phyloP scores from a whole-genome alignment of 1,140 invertebrate species.

The Musca domestica region DNA sequence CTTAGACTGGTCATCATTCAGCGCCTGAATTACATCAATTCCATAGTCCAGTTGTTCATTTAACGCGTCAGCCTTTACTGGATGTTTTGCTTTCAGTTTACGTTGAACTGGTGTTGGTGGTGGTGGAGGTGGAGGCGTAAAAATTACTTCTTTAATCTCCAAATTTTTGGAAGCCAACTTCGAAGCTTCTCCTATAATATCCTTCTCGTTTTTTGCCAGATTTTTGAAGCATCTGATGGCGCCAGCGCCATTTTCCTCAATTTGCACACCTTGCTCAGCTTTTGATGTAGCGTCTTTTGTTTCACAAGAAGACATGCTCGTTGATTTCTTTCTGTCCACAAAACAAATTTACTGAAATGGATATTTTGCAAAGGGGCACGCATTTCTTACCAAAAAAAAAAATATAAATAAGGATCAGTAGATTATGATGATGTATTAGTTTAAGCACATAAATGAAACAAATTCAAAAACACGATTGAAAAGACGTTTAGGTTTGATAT shows the following conservation, averaged over 20 bases:
- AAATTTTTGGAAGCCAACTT: no score
- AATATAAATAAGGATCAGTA: no score
- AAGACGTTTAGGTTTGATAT: no score
- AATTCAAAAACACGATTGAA: no score
- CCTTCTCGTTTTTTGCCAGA: no score
- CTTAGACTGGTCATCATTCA: conserved; percentile 21
- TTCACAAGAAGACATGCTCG: conserved; percentile 9
- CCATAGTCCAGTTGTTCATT: conserved; percentile 1
- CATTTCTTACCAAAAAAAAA: no score
- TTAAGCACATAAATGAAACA: no score
- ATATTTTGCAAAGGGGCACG: no score
- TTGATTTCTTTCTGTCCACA: not conserved
- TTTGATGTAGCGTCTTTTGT: not conserved
- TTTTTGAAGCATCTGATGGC: conserved; percentile 21
- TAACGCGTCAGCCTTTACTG: conserved; percentile 1
- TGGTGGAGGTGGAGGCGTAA: conserved; percentile 43
- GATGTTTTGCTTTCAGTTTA: not conserved
- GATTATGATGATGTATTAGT: no score
- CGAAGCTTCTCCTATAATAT: no score
- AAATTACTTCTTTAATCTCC: conserved; percentile 37
- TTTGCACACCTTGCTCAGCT: not conserved
- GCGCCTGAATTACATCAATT: conserved; percentile 1
- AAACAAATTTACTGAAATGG: no score
- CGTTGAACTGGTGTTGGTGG: conserved; percentile 45
- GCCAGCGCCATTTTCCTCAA: conserved; percentile 51